These are phyloP conservation scores for Butorides virescens DNA, from an alignment of 2,113 vertebrate genomes.

Conservation along the genomic window DNA sequence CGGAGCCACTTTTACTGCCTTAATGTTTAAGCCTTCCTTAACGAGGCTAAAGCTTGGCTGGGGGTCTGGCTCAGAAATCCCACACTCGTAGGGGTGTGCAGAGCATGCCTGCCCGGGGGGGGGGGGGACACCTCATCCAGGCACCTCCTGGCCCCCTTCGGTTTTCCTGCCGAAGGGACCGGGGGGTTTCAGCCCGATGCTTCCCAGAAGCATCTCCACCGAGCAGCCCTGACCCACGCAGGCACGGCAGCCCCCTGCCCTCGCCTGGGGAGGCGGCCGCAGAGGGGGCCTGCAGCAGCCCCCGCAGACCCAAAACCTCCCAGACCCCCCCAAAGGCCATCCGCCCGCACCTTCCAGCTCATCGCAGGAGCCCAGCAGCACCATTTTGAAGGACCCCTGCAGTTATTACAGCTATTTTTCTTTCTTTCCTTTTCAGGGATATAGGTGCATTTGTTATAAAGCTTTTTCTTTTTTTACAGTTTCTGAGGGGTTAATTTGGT, in stretches of 20 bases:
- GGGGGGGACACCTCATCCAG: accelerated
- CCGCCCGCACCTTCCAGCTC: accelerated
- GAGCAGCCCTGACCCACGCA: background rate
- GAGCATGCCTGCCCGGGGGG: background rate
- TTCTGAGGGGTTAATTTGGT: accelerated
- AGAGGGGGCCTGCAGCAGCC: background rate
- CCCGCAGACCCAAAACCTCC: background rate
- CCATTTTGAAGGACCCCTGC: background rate
- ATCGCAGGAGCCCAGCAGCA: accelerated
- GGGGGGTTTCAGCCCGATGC: accelerated
- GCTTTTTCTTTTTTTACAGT: background rate
- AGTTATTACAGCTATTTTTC: accelerated
- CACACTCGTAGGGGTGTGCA: accelerated
- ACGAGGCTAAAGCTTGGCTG: accelerated
- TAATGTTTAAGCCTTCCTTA: accelerated
- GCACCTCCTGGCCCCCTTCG: accelerated
- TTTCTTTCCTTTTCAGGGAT: background rate
- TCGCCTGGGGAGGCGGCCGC: too few relatives aligned
- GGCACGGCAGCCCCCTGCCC: accelerated
- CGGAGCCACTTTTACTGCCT: accelerated
- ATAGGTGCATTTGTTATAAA: accelerated
- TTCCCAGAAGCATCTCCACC: background rate
- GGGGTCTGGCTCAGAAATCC: background rate
- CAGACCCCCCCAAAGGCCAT: background rate
- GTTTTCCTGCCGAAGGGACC: accelerated